Evolutionary conservation across 2,797 vertebrate species (phyloP).

Genomic region (Hemibagrus guttatus): DNA sequence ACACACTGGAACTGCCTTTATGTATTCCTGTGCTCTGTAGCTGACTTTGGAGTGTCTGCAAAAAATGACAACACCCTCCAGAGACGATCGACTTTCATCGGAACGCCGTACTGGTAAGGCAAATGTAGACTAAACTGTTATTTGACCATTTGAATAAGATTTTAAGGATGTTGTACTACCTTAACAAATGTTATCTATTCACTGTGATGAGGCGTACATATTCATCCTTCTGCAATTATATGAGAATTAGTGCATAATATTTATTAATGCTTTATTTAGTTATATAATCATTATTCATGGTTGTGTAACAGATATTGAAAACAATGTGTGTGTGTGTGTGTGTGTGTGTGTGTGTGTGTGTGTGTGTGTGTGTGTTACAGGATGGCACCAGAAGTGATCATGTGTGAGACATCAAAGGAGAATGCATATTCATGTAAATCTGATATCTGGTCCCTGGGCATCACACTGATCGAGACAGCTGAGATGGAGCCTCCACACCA

Average conservation of each 20-base stretch:
- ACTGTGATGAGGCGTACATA: background rate
- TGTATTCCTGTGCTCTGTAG: conserved; percentile 49
- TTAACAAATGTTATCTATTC: background rate
- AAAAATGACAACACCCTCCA: conserved; percentile 70
- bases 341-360: background rate
- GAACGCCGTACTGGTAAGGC: conserved; percentile 74
- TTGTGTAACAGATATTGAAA: background rate
- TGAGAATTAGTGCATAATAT: background rate
- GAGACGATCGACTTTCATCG: conserved; percentile 71
- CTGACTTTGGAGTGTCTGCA: conserved; percentile 77
- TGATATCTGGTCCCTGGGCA: conserved; percentile 77
- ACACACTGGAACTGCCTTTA: background rate
- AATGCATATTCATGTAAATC: conserved; percentile 70
- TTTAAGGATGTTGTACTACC: background rate
- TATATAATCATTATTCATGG: background rate
- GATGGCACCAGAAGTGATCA: conserved; percentile 78
- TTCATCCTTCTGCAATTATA: background rate
- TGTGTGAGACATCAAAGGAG: conserved; percentile 74
- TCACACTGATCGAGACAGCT: conserved; percentile 74
- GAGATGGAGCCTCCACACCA: conserved; percentile 77
- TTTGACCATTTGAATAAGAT: background rate
- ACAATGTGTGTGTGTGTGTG: background rate
- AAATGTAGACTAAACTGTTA: background rate
- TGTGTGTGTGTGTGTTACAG: conserved; percentile 51
- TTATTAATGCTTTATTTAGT: background rate